Base-by-base conservation (phyloP, 2,797 vertebrate species). In the Myotis findleyi region DNA sequence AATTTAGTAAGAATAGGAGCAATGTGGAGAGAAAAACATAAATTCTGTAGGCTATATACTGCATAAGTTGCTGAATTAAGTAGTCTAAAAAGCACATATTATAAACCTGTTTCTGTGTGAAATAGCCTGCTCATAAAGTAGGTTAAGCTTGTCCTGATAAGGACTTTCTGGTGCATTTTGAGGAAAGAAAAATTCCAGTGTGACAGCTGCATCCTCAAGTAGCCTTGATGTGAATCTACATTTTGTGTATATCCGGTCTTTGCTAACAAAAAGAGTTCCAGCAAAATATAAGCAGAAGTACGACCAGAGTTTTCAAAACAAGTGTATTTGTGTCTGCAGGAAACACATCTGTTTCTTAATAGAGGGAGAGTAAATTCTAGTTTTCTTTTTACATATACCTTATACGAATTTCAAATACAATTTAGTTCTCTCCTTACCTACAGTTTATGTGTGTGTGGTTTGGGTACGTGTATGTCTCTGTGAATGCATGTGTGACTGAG, bases 151-250 rank as follows among this genome's bases (percentile, higher is more conserved):
- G n/a, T 76, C 79, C 94, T 94, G 80, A 36, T 88, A 18, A 88
- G 88, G 62, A 85, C 33, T 87, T 33, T 95, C n/a, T 81, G 77
- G 80, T 91, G 83, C 84, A 88, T 97, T 95, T 97, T 80, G 95
- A 80, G 95, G 95, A 88, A 97, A 89, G 94, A 95, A 92, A 96
- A 95, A 96, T 98, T 98, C 97, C 96, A 96, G 5, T 96, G 93
- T 97, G 89, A 95, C 98, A 98, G 97, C 98, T 98, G 97, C 96
- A 98, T 98, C 97, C 96, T 98, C 93, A 91, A 96, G 93, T 89
- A 96, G 86, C 93, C 96, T 84, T 97, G 90, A 95, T 97, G 94
- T 97, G 66, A 96, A 89, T 94, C 71, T 97, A 59, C 92, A 55
- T 89, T 95, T 82, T 97, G 93, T 91, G 33, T 66, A 12, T 94